Percentiles rank a stretch among this genome's conserved stretches.
Conservation (phyloP, 2,113 vertebrate genomes). For the Myxocyprinus asiaticus region DNA sequence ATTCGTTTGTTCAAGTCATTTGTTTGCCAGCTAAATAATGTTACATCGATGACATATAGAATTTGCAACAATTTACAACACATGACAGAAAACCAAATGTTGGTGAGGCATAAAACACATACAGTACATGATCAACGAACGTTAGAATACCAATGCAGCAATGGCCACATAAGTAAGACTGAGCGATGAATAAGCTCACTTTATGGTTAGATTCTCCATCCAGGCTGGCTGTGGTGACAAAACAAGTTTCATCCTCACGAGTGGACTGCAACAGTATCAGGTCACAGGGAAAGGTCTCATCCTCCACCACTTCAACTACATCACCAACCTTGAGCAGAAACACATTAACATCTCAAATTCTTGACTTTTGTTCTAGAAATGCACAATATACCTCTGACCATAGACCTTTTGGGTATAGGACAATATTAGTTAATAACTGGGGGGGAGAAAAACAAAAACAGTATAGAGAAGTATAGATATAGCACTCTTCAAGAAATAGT, state of each 20-base stretch:
- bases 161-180: neutral
- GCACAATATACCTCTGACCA: neutral
- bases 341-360: neutral
- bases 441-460: too few relatives aligned
- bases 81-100: too few relatives aligned
- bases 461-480: too few relatives aligned
- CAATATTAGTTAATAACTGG: neutral
- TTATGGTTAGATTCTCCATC: constrained; percentile 98
- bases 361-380: neutral
- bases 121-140: too few relatives aligned
- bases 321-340: constrained; percentile 86
- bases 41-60: too few relatives aligned
- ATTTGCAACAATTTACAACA: too few relatives aligned
- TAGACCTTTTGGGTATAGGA: neutral
- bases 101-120: too few relatives aligned
- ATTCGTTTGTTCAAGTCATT: too few relatives aligned
- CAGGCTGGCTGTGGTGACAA: constrained; percentile 94
- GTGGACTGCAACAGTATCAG: constrained; percentile 89
- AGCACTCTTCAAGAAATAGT: too few relatives aligned
- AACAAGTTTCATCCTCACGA: constrained; percentile 85
- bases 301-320: constrained; percentile 88
- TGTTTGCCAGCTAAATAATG: too few relatives aligned
- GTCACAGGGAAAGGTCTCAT: constrained; percentile 97
- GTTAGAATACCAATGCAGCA: too few relatives aligned
- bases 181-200: constrained; percentile 68